Base-by-base conservation (phyloP, 2,113 vertebrate genomes). In the Rhinoptilus africanus region DNA sequence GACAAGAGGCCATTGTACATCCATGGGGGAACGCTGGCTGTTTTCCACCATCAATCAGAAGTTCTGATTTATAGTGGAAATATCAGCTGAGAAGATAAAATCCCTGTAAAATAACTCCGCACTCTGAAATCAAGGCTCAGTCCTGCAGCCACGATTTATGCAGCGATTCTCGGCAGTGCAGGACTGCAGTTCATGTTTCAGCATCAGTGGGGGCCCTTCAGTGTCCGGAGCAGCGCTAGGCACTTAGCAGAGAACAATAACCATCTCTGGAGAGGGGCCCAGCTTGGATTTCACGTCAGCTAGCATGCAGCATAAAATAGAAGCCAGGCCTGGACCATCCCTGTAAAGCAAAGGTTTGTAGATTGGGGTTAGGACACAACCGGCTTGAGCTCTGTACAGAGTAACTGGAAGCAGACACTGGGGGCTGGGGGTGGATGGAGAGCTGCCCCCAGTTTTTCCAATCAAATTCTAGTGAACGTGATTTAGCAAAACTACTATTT, bases 1-100 rank as follows among this genome's bases (percentile, higher is more conserved):
- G 76, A 93, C 41, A 72, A 64, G 92, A 92, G 76, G 37, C 51
- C 85, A 45, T 20, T 63, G 78, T 92, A 67, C 47, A 57, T 81
- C 85, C 83, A 35, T 6, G 6, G 72, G 63, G 83, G 79, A n/a
- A 32, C 3, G 0, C 1, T 50, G 73, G 63, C 85, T 87, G 76
- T 18, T 91, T 75, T 87, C 76, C 84, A 68, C 28, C 60, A 48
- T 57, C 91, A 80, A 93, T 73, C 88, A 59, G 71, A 94, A 78
- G 48, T 71, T 85, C 79, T 78, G 71, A 26, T 67, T 96, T 71
- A 53, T 64, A 48, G 84, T 81, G 64, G 68, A 76, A 84, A 64
- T 81, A 60, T 51, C 78, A 48, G 21, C 57, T 48, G 54, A 62
- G 85, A 60, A 28, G 67, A 47, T 18, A 59, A 85, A 91, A 32